Base-by-base conservation (phyloP, 2,888 invertebrate genomes). In the Campoplex capitator region DNA sequence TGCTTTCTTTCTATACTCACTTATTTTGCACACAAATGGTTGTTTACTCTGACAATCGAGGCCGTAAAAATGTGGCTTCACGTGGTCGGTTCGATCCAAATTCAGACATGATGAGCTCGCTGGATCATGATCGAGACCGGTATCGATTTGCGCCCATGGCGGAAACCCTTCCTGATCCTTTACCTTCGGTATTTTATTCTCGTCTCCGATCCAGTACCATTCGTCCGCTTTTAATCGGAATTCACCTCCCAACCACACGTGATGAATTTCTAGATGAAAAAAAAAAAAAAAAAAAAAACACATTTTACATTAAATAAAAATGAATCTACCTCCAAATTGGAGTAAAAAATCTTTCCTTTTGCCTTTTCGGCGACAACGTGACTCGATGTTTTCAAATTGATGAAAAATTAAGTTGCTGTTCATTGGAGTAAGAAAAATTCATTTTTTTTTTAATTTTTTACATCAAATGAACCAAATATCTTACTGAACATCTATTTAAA, bases 41-140 rank as follows among this genome's bases (percentile, higher is more conserved):
- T 96, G 95, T 1, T 95, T 94, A 0, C 95, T 95, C 56, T 95
- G 95, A 87, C 95, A 96, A 0, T 95, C 95, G 7, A 95, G 91
- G 0, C 95, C 95, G 76, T 96, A 95, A 1, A 95, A 93, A 16
- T 95, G 90, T 0, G 95, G 95, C 7, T 93, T 94, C 7, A 95
- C 91, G 80, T 95, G 95, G 80, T 95, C 95, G 74, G 95, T 95
- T 1, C 95, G 91, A 84, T 96, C 96, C 84, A 96, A 90, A 88
- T 96, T 95, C 6, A 96, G 90, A 80, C 95, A 96, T 0, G 94
- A 93, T 73, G 93, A 95, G 88, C 95, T 95, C 90, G 94, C 93
- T 0, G 93, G 92, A 88, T 94, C 95, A 3, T 95, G 95, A 67
- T 95, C 95, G 32, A 95, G 94, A 0, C 95, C 88, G 11, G 74